phyloP scores from a whole-genome alignment of 2,113 vertebrate genomes.

The Todiramphus chloris region DNA sequence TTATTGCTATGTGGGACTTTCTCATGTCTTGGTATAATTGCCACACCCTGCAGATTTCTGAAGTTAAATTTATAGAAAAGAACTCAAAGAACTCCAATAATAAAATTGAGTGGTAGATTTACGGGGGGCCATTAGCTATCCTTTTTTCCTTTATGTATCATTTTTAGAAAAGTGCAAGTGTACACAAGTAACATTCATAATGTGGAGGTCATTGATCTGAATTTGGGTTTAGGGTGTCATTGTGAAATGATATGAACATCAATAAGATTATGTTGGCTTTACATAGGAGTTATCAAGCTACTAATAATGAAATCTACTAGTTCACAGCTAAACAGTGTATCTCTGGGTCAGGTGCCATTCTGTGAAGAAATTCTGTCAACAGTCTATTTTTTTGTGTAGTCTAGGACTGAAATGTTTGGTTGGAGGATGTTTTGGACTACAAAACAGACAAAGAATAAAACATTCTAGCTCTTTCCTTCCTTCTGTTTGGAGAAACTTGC shows the following conservation, averaged over 20 bases:
- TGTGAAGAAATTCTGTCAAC: not conserved
- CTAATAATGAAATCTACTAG: not conserved
- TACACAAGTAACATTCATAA: not conserved
- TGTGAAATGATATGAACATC: not conserved
- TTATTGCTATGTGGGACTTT: constrained; percentile 48
- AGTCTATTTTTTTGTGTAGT: not conserved
- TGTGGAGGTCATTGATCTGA: not conserved
- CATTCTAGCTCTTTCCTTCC: not conserved
- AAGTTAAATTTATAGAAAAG: not conserved
- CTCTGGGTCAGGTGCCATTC: not conserved
- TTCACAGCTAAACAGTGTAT: not conserved
- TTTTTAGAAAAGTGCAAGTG: not conserved
- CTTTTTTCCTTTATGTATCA: not conserved
- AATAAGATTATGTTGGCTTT: not conserved
- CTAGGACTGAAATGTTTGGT: not conserved
- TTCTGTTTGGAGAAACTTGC: not conserved
- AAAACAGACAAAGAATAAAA: not conserved
- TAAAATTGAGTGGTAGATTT: not conserved
- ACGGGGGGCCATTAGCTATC: not conserved
- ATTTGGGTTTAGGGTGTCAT: not conserved
- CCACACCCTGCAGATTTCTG: constrained; percentile 20
- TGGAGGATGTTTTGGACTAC: not conserved
- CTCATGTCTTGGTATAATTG: constrained; percentile 54
- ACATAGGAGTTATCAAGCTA: not conserved
- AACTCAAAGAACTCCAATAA: not conserved